Evolutionary conservation across 2,113 vertebrate genomes (phyloP).

Genomic region (Erpornis zantholeuca): DNA sequence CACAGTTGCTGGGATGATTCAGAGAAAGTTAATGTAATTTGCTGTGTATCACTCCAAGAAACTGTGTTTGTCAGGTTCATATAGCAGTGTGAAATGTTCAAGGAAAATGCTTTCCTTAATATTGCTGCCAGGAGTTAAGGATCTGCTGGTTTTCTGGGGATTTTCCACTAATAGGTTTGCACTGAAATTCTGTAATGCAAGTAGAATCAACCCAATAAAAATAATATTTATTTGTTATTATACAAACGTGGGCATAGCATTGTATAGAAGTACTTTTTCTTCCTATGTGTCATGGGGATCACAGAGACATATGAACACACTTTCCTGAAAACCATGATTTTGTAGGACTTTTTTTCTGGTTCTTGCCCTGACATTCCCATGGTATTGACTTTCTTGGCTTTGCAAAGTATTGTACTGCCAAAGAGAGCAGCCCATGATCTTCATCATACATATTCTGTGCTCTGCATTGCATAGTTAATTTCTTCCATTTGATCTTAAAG

Average conservation of each 20-base stretch:
- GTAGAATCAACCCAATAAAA: neutral
- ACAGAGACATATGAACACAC: neutral
- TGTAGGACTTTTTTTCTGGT: neutral
- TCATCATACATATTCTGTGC: neutral
- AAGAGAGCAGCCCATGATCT: neutral
- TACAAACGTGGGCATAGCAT: neutral
- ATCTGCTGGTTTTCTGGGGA: conserved; percentile 9
- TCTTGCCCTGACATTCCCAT: conserved; percentile 13
- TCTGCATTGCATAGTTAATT: neutral
- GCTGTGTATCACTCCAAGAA: neutral
- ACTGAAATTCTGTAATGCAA: neutral
- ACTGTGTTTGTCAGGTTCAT: neutral
- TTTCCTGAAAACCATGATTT: neutral
- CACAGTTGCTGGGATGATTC: conserved; percentile 22
- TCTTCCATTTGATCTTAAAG: neutral
- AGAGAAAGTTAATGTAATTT: conserved; percentile 51
- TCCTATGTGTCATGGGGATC: neutral
- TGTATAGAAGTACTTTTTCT: neutral
- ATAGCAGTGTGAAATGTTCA: neutral
- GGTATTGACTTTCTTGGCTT: conserved; percentile 44
- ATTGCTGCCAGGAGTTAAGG: neutral
- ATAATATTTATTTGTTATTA: neutral
- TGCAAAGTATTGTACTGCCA: conserved; percentile 26
- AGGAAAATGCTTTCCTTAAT: neutral
- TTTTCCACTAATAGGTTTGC: neutral